These are phyloP conservation scores for Bucorvus abyssinicus DNA, from an alignment of 2,797 vertebrate species.

Conservation along the genomic window DNA sequence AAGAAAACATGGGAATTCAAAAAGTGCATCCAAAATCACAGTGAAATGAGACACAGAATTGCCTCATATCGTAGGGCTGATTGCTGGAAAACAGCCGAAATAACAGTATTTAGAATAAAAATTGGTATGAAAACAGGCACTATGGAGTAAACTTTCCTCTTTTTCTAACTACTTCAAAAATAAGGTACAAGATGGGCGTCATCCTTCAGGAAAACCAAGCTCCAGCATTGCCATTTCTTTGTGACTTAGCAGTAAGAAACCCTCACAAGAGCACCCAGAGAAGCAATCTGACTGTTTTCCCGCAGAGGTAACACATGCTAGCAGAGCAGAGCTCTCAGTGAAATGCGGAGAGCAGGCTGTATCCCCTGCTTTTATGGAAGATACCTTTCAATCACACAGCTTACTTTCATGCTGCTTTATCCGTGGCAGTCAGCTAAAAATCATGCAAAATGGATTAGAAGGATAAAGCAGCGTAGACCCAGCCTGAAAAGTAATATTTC, in stretches of 20 bases:
- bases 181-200: background rate
- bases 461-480: background rate
- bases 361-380: background rate
- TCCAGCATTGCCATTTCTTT: background rate
- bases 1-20: background rate
- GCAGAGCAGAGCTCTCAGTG: background rate
- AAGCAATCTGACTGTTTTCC: background rate
- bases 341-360: background rate
- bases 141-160: background rate
- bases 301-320: slow-evolving; percentile 11
- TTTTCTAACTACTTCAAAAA: background rate
- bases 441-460: background rate
- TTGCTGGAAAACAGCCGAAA: background rate
- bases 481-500: background rate
- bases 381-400: background rate
- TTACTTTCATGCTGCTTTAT: background rate
- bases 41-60: background rate
- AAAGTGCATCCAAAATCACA: background rate
- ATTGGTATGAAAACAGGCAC: background rate
- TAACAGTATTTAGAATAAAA: background rate
- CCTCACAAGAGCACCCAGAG: background rate
- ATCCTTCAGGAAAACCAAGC: background rate
- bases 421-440: background rate
- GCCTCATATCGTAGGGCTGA: background rate
- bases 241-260: background rate